Percentiles rank a stretch among this genome's conserved stretches.
Evolutionary conservation across 1,140 invertebrate species (phyloP).

Genomic region (Heliothis virescens): DNA sequence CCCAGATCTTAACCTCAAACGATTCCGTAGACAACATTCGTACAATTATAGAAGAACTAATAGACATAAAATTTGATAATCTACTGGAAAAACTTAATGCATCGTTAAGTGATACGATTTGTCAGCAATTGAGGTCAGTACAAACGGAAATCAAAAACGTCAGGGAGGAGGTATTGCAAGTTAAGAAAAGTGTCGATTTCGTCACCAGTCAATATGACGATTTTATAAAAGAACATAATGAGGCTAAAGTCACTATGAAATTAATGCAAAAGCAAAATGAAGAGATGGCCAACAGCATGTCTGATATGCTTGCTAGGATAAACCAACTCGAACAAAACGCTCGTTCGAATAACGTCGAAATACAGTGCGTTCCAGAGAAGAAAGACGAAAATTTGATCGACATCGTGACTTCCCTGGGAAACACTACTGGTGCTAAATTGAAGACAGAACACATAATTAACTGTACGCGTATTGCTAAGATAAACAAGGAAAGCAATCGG

Average conservation of each 20-base stretch:
- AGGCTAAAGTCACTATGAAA: constrained; percentile 1
- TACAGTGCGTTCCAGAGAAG: background rate
- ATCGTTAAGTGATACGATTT: background rate
- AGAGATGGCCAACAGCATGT: background rate
- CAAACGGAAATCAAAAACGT: background rate
- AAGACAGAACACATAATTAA: background rate
- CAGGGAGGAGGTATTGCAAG: background rate
- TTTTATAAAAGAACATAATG: background rate
- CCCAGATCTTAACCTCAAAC: background rate
- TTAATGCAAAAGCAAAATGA: background rate
- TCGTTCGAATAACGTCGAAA: background rate
- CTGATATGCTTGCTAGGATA: constrained; percentile 1
- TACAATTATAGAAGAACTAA: background rate
- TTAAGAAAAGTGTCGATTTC: background rate
- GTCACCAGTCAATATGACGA: background rate
- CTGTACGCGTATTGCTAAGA: background rate
- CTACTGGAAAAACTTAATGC: background rate
- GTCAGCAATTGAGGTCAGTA: background rate
- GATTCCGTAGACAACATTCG: background rate
- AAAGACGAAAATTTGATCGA: background rate
- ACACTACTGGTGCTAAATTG: background rate
- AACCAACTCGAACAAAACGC: constrained; percentile 2
- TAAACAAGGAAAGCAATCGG: background rate
- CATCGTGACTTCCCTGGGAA: background rate
- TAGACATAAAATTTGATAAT: constrained; percentile 1